phyloP scores from a whole-genome alignment of 1,140 invertebrate species.

The Saxidomus purpurata region DNA sequence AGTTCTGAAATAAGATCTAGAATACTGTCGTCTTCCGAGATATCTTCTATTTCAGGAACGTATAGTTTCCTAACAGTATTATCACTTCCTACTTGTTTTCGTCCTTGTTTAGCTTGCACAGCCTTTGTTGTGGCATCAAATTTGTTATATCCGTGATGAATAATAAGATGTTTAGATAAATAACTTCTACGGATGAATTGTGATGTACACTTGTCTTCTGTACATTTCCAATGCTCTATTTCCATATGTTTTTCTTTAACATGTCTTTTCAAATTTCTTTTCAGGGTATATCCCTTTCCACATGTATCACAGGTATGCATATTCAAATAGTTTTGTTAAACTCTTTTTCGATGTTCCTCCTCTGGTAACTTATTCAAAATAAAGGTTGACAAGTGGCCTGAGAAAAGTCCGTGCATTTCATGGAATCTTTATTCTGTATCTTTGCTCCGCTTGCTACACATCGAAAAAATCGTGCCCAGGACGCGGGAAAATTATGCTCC shows the following conservation, averaged over 20 bases:
- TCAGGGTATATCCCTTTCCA: background rate
- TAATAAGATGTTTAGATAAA: too few relatives aligned
- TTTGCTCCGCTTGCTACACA: background rate
- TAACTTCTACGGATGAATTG: constrained; percentile 11
- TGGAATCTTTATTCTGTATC: background rate
- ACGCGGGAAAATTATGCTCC: background rate
- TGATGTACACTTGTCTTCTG: background rate
- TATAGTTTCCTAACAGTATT: too few relatives aligned
- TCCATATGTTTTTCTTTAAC: background rate
- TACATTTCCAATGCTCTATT: background rate
- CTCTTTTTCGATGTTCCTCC: too few relatives aligned
- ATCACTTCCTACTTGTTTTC: background rate
- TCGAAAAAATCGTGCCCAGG: background rate
- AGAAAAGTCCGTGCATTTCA: background rate
- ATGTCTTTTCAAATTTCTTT: background rate
- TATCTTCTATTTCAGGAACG: too few relatives aligned
- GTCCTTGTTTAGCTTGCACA: background rate
- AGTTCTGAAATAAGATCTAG: too few relatives aligned
- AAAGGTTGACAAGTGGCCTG: too few relatives aligned
- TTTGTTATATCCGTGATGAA: background rate
- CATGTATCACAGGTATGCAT: background rate
- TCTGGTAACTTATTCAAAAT: background rate
- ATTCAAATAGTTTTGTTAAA: too few relatives aligned
- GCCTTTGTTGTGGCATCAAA: background rate
- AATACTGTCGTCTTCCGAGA: too few relatives aligned